These are phyloP conservation scores for Catharus ustulatus DNA, from an alignment of 2,797 vertebrate genomes.

Conservation along the genomic window DNA sequence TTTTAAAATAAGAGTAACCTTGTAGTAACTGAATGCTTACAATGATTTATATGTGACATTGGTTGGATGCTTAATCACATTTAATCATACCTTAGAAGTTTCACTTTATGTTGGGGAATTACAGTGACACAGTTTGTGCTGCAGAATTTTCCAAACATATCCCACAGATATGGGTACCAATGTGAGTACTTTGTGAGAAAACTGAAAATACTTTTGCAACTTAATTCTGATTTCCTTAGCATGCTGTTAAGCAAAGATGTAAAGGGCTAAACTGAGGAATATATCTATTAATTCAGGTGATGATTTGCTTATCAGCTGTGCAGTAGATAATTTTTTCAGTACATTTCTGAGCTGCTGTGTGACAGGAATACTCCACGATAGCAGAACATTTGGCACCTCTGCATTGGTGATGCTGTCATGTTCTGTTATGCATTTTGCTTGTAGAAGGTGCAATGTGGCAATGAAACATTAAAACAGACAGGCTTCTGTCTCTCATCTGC, in stretches of 20 bases:
- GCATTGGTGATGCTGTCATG: rapidly evolving
- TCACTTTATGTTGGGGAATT: background rate
- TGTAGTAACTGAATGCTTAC: background rate
- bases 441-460: background rate
- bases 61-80: background rate
- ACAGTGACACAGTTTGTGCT: background rate
- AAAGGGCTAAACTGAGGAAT: background rate
- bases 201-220: background rate
- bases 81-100: background rate
- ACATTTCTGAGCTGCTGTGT: background rate
- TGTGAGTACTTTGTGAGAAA: background rate
- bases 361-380: background rate
- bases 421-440: background rate
- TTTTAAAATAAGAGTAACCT: background rate
- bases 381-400: background rate
- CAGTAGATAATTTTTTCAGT: background rate
- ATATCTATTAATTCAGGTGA: background rate
- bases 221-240: background rate
- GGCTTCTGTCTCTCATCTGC: background rate
- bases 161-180: background rate
- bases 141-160: background rate
- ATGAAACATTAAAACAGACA: background rate
- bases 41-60: background rate
- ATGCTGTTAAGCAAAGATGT: background rate
- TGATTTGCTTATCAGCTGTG: background rate